Conservation (phyloP, 2,797 vertebrate species). For the Sylvilagus floridanus region DNA sequence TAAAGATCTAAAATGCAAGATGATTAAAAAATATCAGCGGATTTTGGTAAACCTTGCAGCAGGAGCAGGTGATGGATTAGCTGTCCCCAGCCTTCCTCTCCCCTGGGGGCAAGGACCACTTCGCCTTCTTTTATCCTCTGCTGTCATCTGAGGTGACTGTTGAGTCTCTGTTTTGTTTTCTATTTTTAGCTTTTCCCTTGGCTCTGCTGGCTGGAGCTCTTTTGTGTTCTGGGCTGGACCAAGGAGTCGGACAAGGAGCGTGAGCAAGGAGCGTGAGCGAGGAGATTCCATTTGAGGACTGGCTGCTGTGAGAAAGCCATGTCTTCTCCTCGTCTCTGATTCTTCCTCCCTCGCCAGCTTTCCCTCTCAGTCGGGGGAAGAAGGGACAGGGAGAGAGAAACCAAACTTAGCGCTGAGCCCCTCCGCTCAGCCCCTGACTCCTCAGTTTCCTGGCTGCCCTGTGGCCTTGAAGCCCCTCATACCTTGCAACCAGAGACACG, state of each 20-base stretch:
- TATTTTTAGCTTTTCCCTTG: constrained; percentile 64
- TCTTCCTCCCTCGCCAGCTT: not conserved
- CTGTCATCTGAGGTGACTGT: constrained; percentile 69
- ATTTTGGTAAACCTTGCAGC: constrained; percentile 86
- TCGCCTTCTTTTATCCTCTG: constrained; percentile 74
- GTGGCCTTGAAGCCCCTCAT: not conserved
- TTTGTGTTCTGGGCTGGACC: constrained; percentile 63
- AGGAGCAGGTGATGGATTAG: constrained; percentile 78
- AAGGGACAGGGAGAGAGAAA: not conserved
- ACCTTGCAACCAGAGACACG: not conserved
- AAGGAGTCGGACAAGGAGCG: not conserved
- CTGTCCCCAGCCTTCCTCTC: constrained; percentile 60
- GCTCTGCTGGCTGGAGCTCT: constrained; percentile 44
- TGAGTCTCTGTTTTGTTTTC: constrained; percentile 69
- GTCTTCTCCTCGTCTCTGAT: not conserved
- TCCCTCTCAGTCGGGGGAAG: not conserved
- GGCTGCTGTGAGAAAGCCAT: not conserved
- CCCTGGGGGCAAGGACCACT: constrained; percentile 74
- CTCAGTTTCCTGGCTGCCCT: not conserved
- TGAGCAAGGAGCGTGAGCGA: not conserved
- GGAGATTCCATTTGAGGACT: not conserved
- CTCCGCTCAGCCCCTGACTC: not conserved
- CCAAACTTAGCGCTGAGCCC: not conserved
- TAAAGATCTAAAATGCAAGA: constrained; percentile 88
- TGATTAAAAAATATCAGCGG: constrained; percentile 88